A percentile compares a stretch with the other conserved stretches of the same genome.
phyloP scores from a whole-genome alignment of 2,888 invertebrate species.

The Drosophila pseudotakahashii region DNA sequence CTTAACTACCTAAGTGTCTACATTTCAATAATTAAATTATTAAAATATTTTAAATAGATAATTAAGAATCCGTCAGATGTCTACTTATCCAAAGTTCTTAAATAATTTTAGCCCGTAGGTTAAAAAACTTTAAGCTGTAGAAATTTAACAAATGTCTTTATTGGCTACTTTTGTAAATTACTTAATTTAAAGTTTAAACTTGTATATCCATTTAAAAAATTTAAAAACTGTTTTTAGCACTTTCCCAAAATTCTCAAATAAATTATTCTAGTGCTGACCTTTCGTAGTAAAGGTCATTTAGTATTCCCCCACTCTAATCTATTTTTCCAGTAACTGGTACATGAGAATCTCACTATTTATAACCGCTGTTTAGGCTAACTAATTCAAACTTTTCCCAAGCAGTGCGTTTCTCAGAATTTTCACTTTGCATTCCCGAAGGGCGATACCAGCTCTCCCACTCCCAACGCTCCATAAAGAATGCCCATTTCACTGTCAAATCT shows the following conservation, averaged over 20 bases:
- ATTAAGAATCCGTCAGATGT: neutral
- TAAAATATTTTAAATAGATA: neutral
- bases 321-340: neutral
- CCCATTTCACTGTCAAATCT: conserved; percentile 68
- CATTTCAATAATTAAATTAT: neutral
- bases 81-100: neutral
- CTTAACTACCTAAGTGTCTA: neutral
- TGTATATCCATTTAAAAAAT: no score
- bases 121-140: neutral
- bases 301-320: neutral
- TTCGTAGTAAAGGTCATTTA: neutral
- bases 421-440: conserved; percentile 21
- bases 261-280: neutral
- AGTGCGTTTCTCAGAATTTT: conserved; percentile 30
- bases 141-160: neutral
- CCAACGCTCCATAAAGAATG: conserved; percentile 19
- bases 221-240: neutral
- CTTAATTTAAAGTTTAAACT: neutral
- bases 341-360: conserved; percentile 2
- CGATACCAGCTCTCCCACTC: neutral
- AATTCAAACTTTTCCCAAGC: conserved; percentile 39
- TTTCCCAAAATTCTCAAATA: neutral
- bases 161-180: neutral
- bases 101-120: neutral
- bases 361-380: conserved; percentile 6